Evolutionary conservation across 2,888 invertebrate genomes (phyloP).

Genomic region (Eledone cirrhosa): DNA sequence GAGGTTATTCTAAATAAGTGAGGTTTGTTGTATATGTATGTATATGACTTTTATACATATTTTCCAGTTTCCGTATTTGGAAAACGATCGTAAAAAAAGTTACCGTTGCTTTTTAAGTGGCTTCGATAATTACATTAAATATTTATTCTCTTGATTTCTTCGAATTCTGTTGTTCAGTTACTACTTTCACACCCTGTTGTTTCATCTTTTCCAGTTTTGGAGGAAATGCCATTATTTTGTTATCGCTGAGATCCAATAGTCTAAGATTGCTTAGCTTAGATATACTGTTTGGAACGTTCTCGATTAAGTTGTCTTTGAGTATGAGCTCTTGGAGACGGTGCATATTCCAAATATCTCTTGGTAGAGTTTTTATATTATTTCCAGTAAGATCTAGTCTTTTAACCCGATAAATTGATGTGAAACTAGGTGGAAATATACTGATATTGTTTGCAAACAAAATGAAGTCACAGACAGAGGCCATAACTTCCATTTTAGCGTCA

Average conservation of each 20-base stretch:
- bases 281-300: background rate
- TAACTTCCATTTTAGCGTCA: background rate
- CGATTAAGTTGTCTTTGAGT: background rate
- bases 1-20: no score
- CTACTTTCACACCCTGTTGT: background rate
- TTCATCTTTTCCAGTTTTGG: background rate
- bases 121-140: no score
- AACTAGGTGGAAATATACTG: background rate
- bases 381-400: background rate
- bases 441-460: background rate
- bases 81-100: no score
- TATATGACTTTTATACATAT: no score
- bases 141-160: background rate
- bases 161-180: background rate
- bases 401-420: background rate
- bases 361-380: background rate
- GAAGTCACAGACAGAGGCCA: background rate
- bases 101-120: no score
- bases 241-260: background rate
- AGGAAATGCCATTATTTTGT: background rate
- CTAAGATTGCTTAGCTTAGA: background rate
- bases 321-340: background rate
- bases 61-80: no score
- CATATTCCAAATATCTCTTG: slow-evolving; percentile 5
- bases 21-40: no score